Evolutionary conservation across 1,140 invertebrate genomes (phyloP), one percentile per base, ranked within the genome.

Genomic region (Orius insidiosus): DNA sequence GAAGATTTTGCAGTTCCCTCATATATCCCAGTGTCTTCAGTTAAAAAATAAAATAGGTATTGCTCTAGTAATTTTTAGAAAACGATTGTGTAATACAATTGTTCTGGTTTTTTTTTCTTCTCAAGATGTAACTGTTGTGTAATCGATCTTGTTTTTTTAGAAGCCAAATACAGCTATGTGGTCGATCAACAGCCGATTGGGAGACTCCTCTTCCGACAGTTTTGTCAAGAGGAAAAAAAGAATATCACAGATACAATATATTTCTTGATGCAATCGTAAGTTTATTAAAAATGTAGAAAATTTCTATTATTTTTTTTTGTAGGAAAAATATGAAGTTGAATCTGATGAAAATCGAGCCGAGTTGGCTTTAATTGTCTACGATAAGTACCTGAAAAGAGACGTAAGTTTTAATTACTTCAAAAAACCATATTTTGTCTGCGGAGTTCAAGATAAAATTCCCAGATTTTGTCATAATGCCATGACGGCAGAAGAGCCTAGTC

Each of bases 181-280:
- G 85, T 98, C 53, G 93, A 97, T 64, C 85, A 94, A 63, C 95
- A 99, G 65, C 95, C 95, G 36, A 96, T 98, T 62, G 94, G 95
- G 50, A 75, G 85, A 59, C 68, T 89, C 60, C 69, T 98, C 37
- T 99, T 98, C 68, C 72, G 89, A 40, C 78, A 88, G 64, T 99
- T 90, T 70, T 98, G 94, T 68, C 81, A 92, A 67, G 70, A 74
- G 58, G 82, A 77, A 54, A 76, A 80, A 54, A 75, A 76, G 65
- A 81, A 53, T 92, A 86, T 64, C 80, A 86, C 65, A 80, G 80
- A 56, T 90, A 87, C 68, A 85, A 88, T 62, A 75, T 79, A 53
- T 95, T 96, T 63, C 68, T 96, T 52, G 89, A 96, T 68, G 75
- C 78, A 54, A 83, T 92, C 60, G 76, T 68, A 60, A 66, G 63